Evolutionary conservation across 2,888 invertebrate species (phyloP), one percentile per base, ranked within the genome.

Genomic region (Lordiphosa fenestrarum): DNA sequence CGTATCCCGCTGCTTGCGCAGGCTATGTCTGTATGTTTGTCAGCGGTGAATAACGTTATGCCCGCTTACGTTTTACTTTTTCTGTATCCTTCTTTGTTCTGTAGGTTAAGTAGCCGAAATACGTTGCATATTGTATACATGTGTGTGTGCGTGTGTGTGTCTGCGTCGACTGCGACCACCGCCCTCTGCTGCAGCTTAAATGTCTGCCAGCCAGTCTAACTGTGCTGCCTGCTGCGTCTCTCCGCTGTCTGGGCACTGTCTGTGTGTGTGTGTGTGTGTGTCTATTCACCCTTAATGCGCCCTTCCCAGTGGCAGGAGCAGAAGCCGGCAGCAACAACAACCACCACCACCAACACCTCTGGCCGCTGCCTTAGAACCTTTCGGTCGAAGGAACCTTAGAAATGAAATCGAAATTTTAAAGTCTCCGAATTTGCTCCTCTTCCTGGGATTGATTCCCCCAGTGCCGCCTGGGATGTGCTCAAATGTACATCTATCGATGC

Each of bases 201-300:
- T 70, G 81, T 80, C 84, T 84, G 78, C 84, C 82, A 81, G 64
- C 62, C 70, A 70, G 84, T 81, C 84, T 80, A 77, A 80, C 76
- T 73, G 66, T 69, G 71, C 47, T 57, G 69, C 63, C 70, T 60
- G 70, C 70, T 53, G 80, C 80, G 73, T 44, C 33, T 44, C 44
- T 33, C 44, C 44, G 33, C 10, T 15, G 44, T 33, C 33, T 44
- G 30, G 30, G 30, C 30, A 53, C 62, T 52, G 53, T 66, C 63
- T 63, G 57, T 61, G 46, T 23, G 35, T 42, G 38, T 50, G 47
- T 48, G 25, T 19, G 41, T 39, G 52, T 61, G 56, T 69, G 52
- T 61, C 53, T 66, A 47, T 58, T 64, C 63, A 77, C 74, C 76
- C 66, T 66, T 77, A 73, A 60, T 44, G 53, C 64, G 76, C 73